Conservation (phyloP, 2,113 vertebrate species). For the Heloderma charlesbogerti region DNA sequence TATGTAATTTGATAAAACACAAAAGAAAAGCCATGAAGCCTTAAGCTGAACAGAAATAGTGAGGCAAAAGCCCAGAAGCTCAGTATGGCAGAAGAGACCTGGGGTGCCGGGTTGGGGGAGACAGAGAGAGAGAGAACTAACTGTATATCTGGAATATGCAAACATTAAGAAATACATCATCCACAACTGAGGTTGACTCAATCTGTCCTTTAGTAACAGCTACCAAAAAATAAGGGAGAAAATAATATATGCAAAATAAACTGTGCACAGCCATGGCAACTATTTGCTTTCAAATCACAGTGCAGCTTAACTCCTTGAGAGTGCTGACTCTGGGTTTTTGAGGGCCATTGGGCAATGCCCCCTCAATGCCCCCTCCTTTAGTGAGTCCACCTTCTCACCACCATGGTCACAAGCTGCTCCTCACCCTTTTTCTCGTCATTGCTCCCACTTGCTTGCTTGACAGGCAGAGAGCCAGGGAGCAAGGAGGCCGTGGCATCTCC, state of each 20-base stretch:
- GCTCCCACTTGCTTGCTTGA: too few relatives aligned
- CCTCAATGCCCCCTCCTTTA: too few relatives aligned
- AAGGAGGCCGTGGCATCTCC: too few relatives aligned
- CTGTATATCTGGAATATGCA: conserved; percentile 69
- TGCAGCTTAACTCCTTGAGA: background rate
- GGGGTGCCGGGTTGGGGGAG: background rate
- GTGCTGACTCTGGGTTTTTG: too few relatives aligned
- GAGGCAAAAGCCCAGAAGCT: conserved; percentile 52
- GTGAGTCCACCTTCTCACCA: too few relatives aligned
- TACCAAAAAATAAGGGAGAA: conserved; percentile 18
- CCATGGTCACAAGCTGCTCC: too few relatives aligned
- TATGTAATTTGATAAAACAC: conserved; percentile 86
- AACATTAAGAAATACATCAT: conserved; percentile 5
- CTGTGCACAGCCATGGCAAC: background rate
- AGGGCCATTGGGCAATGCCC: too few relatives aligned
- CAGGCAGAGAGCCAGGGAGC: too few relatives aligned
- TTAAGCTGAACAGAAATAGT: conserved; percentile 72
- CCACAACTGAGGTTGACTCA: conserved; percentile 34
- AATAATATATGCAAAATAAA: background rate
- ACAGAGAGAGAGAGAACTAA: background rate
- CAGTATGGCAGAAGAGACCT: conserved; percentile 49
- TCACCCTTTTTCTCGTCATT: too few relatives aligned
- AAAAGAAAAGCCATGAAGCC: conserved; percentile 74
- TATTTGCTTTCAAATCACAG: background rate
- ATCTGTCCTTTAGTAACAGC: background rate